These are phyloP conservation scores for Centropristis striata DNA, from an alignment of 2,113 vertebrate genomes.

Conservation along the genomic window DNA sequence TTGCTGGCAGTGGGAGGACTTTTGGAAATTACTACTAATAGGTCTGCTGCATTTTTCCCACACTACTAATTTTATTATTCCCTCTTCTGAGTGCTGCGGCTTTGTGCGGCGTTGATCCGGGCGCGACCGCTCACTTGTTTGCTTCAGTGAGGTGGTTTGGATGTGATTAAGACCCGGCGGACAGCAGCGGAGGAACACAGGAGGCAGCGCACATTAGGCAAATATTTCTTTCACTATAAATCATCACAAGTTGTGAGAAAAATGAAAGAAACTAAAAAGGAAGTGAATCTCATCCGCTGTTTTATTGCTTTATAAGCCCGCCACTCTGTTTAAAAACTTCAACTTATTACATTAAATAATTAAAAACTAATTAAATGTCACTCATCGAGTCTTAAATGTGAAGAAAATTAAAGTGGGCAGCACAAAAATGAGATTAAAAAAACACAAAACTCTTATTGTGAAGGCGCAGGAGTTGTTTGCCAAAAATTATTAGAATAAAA, in stretches of 20 bases:
- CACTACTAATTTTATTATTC: slow-evolving; percentile 59
- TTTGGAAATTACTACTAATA: slow-evolving; percentile 62
- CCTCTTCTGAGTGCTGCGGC: slow-evolving; percentile 13
- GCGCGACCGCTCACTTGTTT: slow-evolving; percentile 39
- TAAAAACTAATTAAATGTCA: background rate
- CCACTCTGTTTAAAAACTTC: background rate
- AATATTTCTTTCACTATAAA: background rate
- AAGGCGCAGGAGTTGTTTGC: background rate
- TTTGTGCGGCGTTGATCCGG: slow-evolving; percentile 8
- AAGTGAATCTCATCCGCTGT: background rate
- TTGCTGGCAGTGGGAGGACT: slow-evolving; percentile 43
- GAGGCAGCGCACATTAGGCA: background rate
- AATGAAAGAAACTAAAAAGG: background rate
- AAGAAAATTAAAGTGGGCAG: no score
- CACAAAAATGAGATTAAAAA: background rate
- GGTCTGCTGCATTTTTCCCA: slow-evolving; percentile 39
- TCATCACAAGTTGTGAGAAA: background rate
- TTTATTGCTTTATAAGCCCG: background rate
- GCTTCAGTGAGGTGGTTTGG: background rate
- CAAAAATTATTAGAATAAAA: background rate
- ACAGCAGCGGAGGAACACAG: background rate
- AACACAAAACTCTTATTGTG: background rate
- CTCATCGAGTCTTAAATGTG: no score
- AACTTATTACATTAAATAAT: background rate
- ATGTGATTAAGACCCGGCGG: background rate